Evolutionary conservation across 2,888 invertebrate genomes (phyloP).

Genomic region (Rhagonycha lutea): DNA sequence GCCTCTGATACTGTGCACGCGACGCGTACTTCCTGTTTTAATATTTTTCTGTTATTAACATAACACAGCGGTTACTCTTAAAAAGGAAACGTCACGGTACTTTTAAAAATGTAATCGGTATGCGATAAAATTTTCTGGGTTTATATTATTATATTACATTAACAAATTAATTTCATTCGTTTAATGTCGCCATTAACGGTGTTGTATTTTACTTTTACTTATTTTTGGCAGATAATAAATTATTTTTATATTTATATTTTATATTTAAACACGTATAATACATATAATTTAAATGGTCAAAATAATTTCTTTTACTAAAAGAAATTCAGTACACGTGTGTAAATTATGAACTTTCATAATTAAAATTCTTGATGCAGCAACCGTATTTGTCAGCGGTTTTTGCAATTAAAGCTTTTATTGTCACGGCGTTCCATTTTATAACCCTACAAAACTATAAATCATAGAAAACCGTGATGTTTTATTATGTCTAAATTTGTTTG

Average conservation of each 20-base stretch:
- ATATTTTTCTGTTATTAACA: slow-evolving; percentile 25
- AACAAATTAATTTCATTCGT: slow-evolving; percentile 9
- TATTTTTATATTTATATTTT: not conserved
- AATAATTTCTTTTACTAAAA: slow-evolving; percentile 8
- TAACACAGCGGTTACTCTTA: slow-evolving; percentile 14
- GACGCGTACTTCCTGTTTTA: slow-evolving; percentile 25
- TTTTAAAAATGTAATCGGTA: slow-evolving; percentile 17
- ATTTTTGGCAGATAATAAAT: not conserved
- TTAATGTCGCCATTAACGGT: not conserved
- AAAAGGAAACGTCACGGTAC: slow-evolving; percentile 20
- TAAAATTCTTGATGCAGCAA: slow-evolving; percentile 33
- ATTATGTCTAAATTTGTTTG: slow-evolving; percentile 21
- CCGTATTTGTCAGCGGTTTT: slow-evolving; percentile 34
- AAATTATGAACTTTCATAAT: slow-evolving; percentile 33
- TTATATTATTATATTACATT: slow-evolving; percentile 10
- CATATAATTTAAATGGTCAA: not conserved
- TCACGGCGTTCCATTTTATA: slow-evolving; percentile 31
- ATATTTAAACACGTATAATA: not conserved
- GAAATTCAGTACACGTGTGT: slow-evolving; percentile 17
- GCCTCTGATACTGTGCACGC: slow-evolving; percentile 27
- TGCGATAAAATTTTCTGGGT: not conserved
- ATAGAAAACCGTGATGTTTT: slow-evolving; percentile 27
- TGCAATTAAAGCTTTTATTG: slow-evolving; percentile 37
- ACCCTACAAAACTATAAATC: slow-evolving; percentile 34
- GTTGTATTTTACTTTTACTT: not conserved